Conservation (phyloP, 2,797 vertebrate species). For the Enteromius thamalakanensis region DNA sequence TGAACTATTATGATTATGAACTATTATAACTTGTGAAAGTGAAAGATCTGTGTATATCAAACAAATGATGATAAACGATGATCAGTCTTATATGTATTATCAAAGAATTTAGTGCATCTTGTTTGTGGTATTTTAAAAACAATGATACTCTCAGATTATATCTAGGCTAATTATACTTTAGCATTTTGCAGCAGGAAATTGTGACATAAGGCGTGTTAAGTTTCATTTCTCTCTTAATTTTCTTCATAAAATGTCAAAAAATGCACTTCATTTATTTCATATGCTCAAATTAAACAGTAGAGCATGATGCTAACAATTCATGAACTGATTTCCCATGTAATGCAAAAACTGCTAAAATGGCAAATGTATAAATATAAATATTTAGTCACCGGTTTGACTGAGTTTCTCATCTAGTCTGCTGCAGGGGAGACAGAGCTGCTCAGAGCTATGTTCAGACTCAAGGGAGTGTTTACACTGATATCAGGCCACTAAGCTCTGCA, state of each 20-base stretch:
- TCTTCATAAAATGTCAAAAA: not conserved
- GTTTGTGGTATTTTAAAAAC: not conserved
- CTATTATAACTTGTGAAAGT: not conserved
- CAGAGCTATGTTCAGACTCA: not conserved
- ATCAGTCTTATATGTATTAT: not conserved
- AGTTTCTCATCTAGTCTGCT: conserved; percentile 3
- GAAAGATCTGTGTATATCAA: not conserved
- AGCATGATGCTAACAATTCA: not conserved
- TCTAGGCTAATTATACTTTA: not conserved
- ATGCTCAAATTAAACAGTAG: not conserved
- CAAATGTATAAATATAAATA: not conserved
- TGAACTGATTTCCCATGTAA: not conserved
- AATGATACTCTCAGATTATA: not conserved
- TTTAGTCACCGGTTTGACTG: not conserved
- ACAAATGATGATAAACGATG: not conserved
- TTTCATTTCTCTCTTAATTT: not conserved
- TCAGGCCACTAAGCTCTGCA: not conserved
- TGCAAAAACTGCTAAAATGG: not conserved
- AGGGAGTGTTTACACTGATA: not conserved
- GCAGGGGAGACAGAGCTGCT: not conserved
- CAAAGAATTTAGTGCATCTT: not conserved
- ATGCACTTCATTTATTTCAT: not conserved
- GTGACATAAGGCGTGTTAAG: not conserved
- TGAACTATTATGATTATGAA: no score
- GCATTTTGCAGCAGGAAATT: not conserved